Evolutionary conservation across 2,888 invertebrate species (phyloP), one percentile per base, ranked within the genome.

Genomic region (Neoitamus cyanurus): DNA sequence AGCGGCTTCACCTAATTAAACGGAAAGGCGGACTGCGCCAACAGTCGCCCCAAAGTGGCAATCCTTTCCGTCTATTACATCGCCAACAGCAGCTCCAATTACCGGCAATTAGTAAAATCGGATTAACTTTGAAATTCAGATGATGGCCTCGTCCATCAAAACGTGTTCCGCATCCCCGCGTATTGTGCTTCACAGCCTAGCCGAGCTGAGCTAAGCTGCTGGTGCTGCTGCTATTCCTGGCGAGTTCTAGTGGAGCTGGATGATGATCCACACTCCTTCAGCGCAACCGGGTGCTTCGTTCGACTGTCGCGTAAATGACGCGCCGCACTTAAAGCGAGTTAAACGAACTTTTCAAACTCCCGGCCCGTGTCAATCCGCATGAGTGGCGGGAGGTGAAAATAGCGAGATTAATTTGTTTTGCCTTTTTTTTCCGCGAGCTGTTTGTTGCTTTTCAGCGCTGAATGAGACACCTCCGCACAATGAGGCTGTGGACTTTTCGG

Each of bases 61-160:
- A 78, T 78, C 48, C 48, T 48, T 78, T 82, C 68, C 68, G 69
- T 36, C 6, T 70, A 70, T 70, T 70, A 31, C 31, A 31, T n/a
- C 69, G 34, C 82, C 5, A 15, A n/a, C 28, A 42, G 42, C 37
- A 28, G 68, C 69, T 69, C 42, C 82, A 68, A 82, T 82, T 82
- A 82, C 34, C 36, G 37, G 69, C 82, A 82, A 82, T 82, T 82
- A 82, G 82, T 68, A 69, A 82, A 82, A 82, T 82, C 82, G 69
- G 82, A 82, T 82, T 82, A 82, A 82, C 82, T 69, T 31, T 68
- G 69, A 69, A 69, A 68, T 82, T 69, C 69, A 68, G 69, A 82
- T 82, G 42, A 25, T 69, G 37, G 69, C 82, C 82, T 48, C 75
- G 42, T 82, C 58, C 58, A 58, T 20, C 58, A 58, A 20, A 58